phyloP scores from a whole-genome alignment of 2,888 invertebrate genomes.

The Deilephila elpenor region DNA sequence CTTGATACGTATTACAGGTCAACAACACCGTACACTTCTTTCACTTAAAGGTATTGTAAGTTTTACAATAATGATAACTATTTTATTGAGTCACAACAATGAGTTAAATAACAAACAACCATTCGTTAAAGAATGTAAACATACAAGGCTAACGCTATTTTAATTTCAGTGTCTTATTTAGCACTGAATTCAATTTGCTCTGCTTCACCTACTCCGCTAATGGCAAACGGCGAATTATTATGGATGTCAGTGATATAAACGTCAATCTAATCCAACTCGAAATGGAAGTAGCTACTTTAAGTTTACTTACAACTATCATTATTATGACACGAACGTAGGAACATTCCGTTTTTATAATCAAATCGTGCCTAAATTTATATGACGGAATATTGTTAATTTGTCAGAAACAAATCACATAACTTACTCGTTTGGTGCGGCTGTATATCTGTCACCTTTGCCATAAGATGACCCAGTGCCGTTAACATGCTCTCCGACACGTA shows the following conservation, averaged over 20 bases:
- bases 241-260: not conserved
- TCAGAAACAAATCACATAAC: slow-evolving; percentile 48
- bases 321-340: slow-evolving; percentile 22
- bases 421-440: slow-evolving; percentile 81
- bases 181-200: not conserved
- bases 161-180: no score
- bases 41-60: not conserved
- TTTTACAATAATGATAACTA: not conserved
- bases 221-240: not conserved
- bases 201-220: not conserved
- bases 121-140: no score
- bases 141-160: no score
- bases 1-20: not conserved
- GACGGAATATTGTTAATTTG: slow-evolving; percentile 18
- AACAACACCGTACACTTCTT: not conserved
- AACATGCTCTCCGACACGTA: slow-evolving; percentile 46
- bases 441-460: slow-evolving; percentile 77
- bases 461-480: slow-evolving; percentile 69
- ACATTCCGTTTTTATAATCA: slow-evolving; percentile 33
- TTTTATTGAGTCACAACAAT: not conserved
- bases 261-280: not conserved
- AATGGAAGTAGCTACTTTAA: not conserved
- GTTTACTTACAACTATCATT: not conserved
- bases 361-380: slow-evolving; percentile 13
- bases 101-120: no score